phyloP scores from a whole-genome alignment of 2,797 vertebrate species.

The Tokudaia muenninki region DNA sequence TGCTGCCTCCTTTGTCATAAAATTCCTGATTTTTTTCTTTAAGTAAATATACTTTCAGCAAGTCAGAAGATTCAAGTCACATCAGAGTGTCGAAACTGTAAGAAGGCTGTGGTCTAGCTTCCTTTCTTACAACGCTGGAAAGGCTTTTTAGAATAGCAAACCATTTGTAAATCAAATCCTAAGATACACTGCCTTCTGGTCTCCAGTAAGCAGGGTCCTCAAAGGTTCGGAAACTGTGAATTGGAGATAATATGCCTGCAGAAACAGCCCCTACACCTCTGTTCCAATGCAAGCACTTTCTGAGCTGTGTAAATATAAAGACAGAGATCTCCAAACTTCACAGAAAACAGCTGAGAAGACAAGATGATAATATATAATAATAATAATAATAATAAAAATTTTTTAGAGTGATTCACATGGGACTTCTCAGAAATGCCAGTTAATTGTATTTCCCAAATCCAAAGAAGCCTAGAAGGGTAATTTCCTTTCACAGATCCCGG shows the following conservation, averaged over 20 bases:
- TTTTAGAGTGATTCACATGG: slow-evolving; percentile 28
- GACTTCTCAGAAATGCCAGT: slow-evolving; percentile 66
- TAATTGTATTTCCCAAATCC: slow-evolving; percentile 63
- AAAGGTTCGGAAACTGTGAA: not conserved
- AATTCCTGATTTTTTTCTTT: slow-evolving; percentile 60
- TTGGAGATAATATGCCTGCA: not conserved
- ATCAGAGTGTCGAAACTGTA: slow-evolving; percentile 16
- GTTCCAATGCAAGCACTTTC: not conserved
- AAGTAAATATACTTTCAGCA: slow-evolving; percentile 69
- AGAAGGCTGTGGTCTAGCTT: not conserved
- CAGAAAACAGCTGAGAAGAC: not conserved
- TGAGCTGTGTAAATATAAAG: not conserved
- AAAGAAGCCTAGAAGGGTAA: slow-evolving; percentile 59
- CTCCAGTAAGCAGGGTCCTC: not conserved
- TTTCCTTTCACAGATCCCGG: slow-evolving; percentile 54
- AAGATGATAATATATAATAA: not conserved
- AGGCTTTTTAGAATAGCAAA: not conserved
- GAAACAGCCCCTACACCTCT: not conserved
- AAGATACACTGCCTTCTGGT: not conserved
- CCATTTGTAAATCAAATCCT: not conserved
- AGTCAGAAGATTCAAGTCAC: slow-evolving; percentile 55
- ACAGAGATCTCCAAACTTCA: not conserved
- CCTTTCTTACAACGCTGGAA: not conserved
- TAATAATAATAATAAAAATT: not conserved
- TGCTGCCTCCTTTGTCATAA: slow-evolving; percentile 61